These are phyloP conservation scores for Halcyon smyrnensis DNA, from an alignment of 2,797 vertebrate genomes.

Conservation along the genomic window DNA sequence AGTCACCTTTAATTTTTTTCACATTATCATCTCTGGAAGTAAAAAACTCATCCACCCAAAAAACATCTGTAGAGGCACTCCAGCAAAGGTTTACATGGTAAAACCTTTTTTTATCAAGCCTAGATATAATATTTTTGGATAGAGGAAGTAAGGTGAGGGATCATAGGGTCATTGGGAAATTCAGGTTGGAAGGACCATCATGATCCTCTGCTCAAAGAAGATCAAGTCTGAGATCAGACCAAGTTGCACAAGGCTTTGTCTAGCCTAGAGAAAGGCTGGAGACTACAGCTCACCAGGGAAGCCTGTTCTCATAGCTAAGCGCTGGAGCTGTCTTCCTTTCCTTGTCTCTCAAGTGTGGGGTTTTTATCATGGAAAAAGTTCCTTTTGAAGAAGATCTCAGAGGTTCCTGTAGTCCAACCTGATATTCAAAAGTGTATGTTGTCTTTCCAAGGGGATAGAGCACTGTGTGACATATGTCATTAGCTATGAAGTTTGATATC, in stretches of 20 bases:
- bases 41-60: neutral
- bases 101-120: too few relatives aligned
- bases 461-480: neutral
- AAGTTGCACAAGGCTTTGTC: neutral
- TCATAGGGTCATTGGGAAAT: neutral
- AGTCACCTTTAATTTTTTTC: neutral
- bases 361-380: neutral
- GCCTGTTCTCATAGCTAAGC: neutral
- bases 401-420: neutral
- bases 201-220: neutral
- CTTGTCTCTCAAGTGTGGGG: neutral
- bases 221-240: neutral
- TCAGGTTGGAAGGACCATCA: neutral
- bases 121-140: neutral
- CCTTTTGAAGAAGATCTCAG: neutral
- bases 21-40: neutral
- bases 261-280: neutral
- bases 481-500: neutral
- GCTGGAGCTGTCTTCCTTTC: neutral
- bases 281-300: neutral
- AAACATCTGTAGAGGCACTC: neutral
- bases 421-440: fast-evolving
- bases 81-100: neutral
- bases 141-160: neutral
- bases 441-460: neutral